Conservation (phyloP, 2,113 vertebrate species). For the Entomyzon cyanotis region DNA sequence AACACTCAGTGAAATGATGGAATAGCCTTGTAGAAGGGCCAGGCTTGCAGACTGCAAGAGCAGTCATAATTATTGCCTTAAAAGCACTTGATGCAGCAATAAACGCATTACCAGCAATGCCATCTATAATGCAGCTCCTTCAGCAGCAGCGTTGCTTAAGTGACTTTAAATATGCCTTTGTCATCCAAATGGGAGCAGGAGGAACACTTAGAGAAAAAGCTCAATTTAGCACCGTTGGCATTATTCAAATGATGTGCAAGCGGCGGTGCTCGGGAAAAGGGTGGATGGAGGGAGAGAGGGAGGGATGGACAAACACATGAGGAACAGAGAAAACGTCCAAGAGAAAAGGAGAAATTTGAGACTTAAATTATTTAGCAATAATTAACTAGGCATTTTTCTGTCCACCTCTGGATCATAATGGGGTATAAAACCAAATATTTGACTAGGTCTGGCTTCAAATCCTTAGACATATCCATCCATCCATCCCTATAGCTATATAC, state of each 20-base stretch:
- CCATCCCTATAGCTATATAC: not conserved
- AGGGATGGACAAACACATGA: not conserved
- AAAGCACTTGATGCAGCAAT: slow-evolving; percentile 38
- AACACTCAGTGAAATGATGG: not conserved
- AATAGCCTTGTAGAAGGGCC: not conserved
- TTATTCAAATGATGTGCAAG: slow-evolving; percentile 6
- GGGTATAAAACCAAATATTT: not conserved
- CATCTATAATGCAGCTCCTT: not conserved
- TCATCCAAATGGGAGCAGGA: slow-evolving; percentile 26
- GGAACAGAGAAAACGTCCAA: not conserved
- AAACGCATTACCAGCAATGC: slow-evolving; percentile 1
- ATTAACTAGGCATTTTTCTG: not conserved
- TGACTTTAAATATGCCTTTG: slow-evolving; percentile 29
- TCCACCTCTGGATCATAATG: not conserved
- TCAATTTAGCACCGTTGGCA: not conserved
- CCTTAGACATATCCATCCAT: not conserved
- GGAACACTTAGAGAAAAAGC: not conserved
- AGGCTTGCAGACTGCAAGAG: not conserved
- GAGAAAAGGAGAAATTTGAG: not conserved
- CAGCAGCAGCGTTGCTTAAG: not conserved
- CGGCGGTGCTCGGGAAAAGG: not conserved
- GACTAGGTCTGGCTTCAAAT: not conserved
- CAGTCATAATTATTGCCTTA: slow-evolving; percentile 21
- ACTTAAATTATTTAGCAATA: not conserved
- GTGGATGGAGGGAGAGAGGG: not conserved